phyloP scores from a whole-genome alignment of 2,888 invertebrate species.

The Tachystola acroxantha region DNA sequence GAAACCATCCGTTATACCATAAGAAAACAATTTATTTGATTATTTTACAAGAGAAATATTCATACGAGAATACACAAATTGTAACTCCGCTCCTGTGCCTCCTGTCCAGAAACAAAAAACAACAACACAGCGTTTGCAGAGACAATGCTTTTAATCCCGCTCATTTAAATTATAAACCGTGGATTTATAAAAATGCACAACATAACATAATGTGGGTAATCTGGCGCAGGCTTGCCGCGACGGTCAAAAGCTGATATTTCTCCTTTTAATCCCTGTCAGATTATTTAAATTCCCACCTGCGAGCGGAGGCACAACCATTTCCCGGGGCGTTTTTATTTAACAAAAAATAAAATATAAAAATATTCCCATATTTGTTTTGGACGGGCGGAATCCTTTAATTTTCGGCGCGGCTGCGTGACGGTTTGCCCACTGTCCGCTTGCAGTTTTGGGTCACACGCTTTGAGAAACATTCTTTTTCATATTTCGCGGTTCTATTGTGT shows the following conservation, averaged over 20 bases:
- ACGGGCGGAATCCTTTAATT: constrained; percentile 75
- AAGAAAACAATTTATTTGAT: too few species aligned
- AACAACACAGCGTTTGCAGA: constrained; percentile 4
- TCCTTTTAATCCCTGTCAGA: constrained; percentile 77
- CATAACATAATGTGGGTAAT: constrained; percentile 62
- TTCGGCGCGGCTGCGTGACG: constrained; percentile 68
- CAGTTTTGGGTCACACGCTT: constrained; percentile 49
- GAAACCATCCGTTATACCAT: too few species aligned
- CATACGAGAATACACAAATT: too few species aligned
- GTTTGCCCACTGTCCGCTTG: constrained; percentile 42
- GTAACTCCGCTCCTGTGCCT: too few species aligned
- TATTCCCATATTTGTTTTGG: constrained; percentile 75
- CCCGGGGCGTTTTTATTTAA: constrained; percentile 56
- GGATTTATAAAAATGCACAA: constrained; percentile 46
- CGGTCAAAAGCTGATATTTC: constrained; percentile 76
- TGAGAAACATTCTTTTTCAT: constrained; percentile 56
- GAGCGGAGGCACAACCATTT: constrained; percentile 51
- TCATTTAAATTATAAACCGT: constrained; percentile 59
- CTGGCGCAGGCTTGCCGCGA: constrained; percentile 47
- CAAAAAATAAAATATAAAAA: constrained; percentile 75
- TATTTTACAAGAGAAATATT: too few species aligned
- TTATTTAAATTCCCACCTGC: constrained; percentile 79
- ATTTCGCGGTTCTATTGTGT: constrained; percentile 27
- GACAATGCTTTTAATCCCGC: constrained; percentile 21
- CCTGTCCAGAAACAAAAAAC: background rate